phyloP scores from a whole-genome alignment of 2,113 vertebrate genomes.

The Maylandia zebra region DNA sequence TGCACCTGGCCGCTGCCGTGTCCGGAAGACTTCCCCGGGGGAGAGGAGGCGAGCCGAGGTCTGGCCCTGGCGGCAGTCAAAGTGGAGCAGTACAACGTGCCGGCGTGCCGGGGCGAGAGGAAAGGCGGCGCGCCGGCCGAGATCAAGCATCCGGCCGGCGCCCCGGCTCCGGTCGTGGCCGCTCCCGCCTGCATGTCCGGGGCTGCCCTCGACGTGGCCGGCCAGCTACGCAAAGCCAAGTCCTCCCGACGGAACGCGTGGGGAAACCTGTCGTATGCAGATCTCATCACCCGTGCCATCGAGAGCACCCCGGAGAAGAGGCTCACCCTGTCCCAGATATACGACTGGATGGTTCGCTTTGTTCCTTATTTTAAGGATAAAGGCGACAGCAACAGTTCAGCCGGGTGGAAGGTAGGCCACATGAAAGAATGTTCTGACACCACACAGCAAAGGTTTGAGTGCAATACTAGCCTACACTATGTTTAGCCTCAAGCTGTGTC shows the following conservation, averaged over 20 bases:
- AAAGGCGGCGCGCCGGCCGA: conserved; percentile 80
- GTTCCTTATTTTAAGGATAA: conserved; percentile 99
- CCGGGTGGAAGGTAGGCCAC: conserved; percentile 91
- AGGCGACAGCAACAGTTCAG: conserved; percentile 96
- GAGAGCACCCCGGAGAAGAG: conserved; percentile 94
- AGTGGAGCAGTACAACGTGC: conserved; percentile 66
- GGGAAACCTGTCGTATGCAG: conserved; percentile 96
- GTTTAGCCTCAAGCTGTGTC: conserved; percentile 21
- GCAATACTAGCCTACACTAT: conserved; percentile 7
- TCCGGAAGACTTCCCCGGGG: conserved; percentile 79
- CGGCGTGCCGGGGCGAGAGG: conserved; percentile 74
- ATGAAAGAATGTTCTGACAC: neutral
- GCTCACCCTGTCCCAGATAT: conserved; percentile 94
- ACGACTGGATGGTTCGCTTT: conserved; percentile 98
- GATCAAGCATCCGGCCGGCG: conserved; percentile 72
- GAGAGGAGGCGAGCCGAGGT: conserved; percentile 66
- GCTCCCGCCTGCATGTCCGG: conserved; percentile 75
- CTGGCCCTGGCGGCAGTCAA: conserved; percentile 63
- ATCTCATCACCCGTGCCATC: conserved; percentile 96
- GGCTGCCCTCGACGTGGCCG: conserved; percentile 81
- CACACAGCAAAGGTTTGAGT: conserved; percentile 9
- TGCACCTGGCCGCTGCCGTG: conserved; percentile 93
- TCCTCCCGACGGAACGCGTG: conserved; percentile 93
- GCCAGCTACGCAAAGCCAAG: conserved; percentile 91
- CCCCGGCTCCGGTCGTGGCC: conserved; percentile 62